These are phyloP conservation scores for Drosophila subquinaria DNA, from an alignment of 2,888 invertebrate genomes.

Conservation along the genomic window DNA sequence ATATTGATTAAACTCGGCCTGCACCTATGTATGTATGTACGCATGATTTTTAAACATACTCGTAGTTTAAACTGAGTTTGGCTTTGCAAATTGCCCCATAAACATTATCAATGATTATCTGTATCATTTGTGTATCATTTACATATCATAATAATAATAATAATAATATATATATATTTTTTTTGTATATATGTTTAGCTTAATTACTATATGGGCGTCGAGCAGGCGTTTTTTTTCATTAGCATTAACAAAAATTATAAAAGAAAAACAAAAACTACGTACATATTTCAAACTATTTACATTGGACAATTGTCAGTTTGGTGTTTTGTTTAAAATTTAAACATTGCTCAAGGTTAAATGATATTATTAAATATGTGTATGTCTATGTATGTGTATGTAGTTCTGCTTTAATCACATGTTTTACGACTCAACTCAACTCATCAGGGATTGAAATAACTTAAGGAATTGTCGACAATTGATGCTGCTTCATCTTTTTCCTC, in stretches of 20 bases:
- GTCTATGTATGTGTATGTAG: slow-evolving; percentile 51
- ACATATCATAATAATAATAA: slow-evolving; percentile 27
- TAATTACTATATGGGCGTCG: slow-evolving; percentile 66
- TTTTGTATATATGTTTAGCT: slow-evolving; percentile 51
- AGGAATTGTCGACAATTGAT: slow-evolving; percentile 70
- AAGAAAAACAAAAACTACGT: slow-evolving; percentile 66
- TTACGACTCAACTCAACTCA: slow-evolving; percentile 68
- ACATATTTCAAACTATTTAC: slow-evolving; percentile 69
- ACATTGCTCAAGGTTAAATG: slow-evolving; percentile 22
- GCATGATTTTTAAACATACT: slow-evolving; percentile 20
- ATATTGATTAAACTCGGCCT: slow-evolving; percentile 41
- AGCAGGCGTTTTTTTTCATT: slow-evolving; percentile 58
- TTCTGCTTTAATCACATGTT: slow-evolving; percentile 77
- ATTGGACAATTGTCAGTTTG: slow-evolving; percentile 65
- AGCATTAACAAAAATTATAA: slow-evolving; percentile 73
- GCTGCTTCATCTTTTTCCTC: slow-evolving; percentile 5
- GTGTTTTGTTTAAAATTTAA: slow-evolving; percentile 20
- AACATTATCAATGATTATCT: slow-evolving; percentile 51
- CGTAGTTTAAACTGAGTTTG: slow-evolving; percentile 73
- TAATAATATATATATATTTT: slow-evolving; percentile 21
- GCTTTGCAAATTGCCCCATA: slow-evolving; percentile 76
- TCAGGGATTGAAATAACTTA: slow-evolving; percentile 68
- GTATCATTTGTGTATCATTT: slow-evolving; percentile 50
- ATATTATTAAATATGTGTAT: slow-evolving; percentile 36
- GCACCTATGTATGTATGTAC: slow-evolving; percentile 41